Base-by-base conservation (phyloP, 2,888 invertebrate species). In the Drosophila melanocephala region DNA sequence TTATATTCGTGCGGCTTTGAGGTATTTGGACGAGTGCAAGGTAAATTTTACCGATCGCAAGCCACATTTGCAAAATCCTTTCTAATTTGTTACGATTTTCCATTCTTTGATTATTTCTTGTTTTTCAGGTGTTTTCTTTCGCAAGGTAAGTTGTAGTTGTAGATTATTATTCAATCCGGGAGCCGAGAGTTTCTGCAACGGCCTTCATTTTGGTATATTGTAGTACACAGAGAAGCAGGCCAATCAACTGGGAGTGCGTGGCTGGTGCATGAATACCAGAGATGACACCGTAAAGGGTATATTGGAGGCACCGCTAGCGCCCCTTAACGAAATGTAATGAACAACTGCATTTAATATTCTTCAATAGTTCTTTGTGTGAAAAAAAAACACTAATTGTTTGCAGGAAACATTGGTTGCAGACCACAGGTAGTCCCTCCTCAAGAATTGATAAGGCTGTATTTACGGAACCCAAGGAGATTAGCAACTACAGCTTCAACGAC, bases 361-460 rank as follows among this genome's bases (percentile, higher is more conserved):
- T n/a, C 14, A 19, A 19, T 2, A 35, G 28, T 42, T 14, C 33
- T 72, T 26, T 57, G 26, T 33, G 32, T 56, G 51, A 57, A 51
- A 26, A 52, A 26, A 52, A 47, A 47, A 47, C 7, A 14, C 60
- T 63, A 33, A 59, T 57, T 66, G 64, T 6, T 81, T 78, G 33
- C 71, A 93, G 92, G 92, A 91, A 91, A 69, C 37, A 84, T 33
- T 93, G 92, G 93, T 73, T 97, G 60, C 94, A 95, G 84, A 94
- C 93, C n/a, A 95, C 94, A 14, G 97, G 97, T 59, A 97, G 97
- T 92, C 97, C 97, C 0, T 94, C 94, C 81, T 96, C 97, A 28
- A 94, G 93, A 77, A 97, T 97, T 82, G 96, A 96, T 0, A 96
- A 95, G 91, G 95, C 95, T 0, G 95, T 95, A 75, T 97, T 97